A percentile compares a stretch with the other conserved stretches of the same genome.
phyloP scores from a whole-genome alignment of 2,888 invertebrate genomes.

The Hermodice carunculata region DNA sequence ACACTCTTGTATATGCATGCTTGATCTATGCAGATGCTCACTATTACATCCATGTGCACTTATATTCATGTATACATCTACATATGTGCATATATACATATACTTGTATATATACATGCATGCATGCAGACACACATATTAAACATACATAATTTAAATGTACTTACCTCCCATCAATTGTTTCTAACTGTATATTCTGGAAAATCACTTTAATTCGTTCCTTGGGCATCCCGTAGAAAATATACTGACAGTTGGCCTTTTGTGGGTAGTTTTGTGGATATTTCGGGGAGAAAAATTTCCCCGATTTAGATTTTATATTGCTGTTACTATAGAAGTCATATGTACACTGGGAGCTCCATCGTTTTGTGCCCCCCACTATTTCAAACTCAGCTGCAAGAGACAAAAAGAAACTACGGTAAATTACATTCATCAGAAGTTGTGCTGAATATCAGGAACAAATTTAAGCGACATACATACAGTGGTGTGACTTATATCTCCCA shows the following conservation, averaged over 20 bases:
- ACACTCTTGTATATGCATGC: too few relatives aligned
- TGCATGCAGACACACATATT: background rate
- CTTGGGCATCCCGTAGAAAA: slow-evolving; percentile 63
- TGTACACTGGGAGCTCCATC: slow-evolving; percentile 55
- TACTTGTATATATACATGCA: background rate
- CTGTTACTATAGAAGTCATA: slow-evolving; percentile 59
- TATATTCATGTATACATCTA: too few relatives aligned
- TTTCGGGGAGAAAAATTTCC: slow-evolving; percentile 64
- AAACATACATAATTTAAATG: background rate
- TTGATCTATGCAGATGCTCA: too few relatives aligned
- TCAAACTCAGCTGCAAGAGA: slow-evolving; percentile 55
- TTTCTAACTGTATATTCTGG: slow-evolving; percentile 60
- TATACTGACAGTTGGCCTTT: slow-evolving; percentile 67
- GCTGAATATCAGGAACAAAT: too few relatives aligned
- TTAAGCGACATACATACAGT: too few relatives aligned
- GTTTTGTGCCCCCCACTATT: slow-evolving; percentile 49
- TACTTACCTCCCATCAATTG: slow-evolving; percentile 36
- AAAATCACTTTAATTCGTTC: slow-evolving; percentile 65
- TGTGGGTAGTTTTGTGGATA: slow-evolving; percentile 69
- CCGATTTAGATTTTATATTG: slow-evolving; percentile 48
- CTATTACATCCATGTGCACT: too few relatives aligned
- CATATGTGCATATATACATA: background rate
- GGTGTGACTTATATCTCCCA: too few relatives aligned
- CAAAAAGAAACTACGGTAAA: background rate
- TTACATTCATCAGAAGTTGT: too few relatives aligned